Percentiles rank a stretch among this genome's conserved stretches.
Conservation (phyloP, 2,113 vertebrate species). For the Phylloscopus trochiloides region DNA sequence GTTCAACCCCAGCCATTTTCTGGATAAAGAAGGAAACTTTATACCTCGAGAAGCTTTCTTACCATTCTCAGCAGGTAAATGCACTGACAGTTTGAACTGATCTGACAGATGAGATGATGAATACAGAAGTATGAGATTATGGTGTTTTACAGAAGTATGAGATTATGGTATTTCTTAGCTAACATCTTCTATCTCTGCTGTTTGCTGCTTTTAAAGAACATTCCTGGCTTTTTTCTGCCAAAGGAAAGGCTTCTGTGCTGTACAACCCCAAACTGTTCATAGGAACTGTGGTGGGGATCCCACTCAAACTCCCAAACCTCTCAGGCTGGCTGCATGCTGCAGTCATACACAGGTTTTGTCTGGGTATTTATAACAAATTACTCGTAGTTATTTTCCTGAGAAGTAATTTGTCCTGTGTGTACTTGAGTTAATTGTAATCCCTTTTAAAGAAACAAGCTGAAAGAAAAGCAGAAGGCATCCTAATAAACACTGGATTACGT, state of each 20-base stretch:
- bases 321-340: background rate
- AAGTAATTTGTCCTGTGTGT: background rate
- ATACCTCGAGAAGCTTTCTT: constrained; percentile 64
- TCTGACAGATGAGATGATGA: background rate
- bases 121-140: background rate
- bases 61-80: constrained; percentile 68
- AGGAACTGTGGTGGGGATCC: background rate
- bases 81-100: background rate
- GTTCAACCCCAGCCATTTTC: constrained; percentile 69
- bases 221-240: background rate
- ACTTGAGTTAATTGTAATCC: background rate
- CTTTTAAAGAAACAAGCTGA: background rate
- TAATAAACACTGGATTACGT: background rate
- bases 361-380: background rate
- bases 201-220: background rate
- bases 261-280: background rate
- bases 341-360: background rate
- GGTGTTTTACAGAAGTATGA: background rate
- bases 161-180: background rate
- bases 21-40: constrained; percentile 68
- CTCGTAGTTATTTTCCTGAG: background rate
- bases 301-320: background rate
- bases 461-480: background rate
- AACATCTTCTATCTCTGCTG: background rate
- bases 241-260: background rate